A percentile compares a stretch with the other conserved stretches of the same genome.
Evolutionary conservation across 2,888 invertebrate species (phyloP).

Genomic region (Muschampia plurimacula): DNA sequence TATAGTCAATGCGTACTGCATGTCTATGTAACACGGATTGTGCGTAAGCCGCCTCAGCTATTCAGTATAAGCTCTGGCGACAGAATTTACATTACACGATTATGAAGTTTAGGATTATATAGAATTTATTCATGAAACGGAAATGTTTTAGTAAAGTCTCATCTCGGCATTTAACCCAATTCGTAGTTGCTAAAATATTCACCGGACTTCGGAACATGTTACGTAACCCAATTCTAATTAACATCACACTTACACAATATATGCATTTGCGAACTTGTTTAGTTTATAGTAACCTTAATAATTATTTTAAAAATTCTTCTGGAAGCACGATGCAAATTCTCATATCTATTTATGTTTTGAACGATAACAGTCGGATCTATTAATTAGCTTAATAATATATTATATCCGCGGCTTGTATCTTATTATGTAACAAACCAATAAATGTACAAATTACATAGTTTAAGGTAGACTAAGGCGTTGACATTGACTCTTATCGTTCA

Average conservation of each 20-base stretch:
- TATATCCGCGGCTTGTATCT: no score
- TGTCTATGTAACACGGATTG: not conserved
- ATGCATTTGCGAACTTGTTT: no score
- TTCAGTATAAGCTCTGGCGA: not conserved
- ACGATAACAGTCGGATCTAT: no score
- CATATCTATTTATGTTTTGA: no score
- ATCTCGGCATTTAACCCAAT: slow-evolving; percentile 19
- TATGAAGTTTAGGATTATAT: slow-evolving; percentile 20
- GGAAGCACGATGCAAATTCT: no score
- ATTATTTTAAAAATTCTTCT: no score
- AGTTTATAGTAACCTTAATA: no score
- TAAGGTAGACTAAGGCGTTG: no score
- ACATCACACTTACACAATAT: not conserved
- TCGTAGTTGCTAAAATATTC: slow-evolving; percentile 18
- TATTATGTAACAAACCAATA: no score
- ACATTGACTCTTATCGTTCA: no score
- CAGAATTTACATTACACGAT: slow-evolving; percentile 20
- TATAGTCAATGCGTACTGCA: not conserved
- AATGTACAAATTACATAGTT: no score
- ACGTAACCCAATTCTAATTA: not conserved
- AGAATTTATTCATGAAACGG: slow-evolving; percentile 19
- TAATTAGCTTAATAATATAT: no score
- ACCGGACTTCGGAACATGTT: slow-evolving; percentile 10
- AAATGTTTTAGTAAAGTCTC: slow-evolving; percentile 19
- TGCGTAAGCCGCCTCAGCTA: slow-evolving; percentile 6